Conservation (phyloP, 2,113 vertebrate species). For the Chaetops frenatus region DNA sequence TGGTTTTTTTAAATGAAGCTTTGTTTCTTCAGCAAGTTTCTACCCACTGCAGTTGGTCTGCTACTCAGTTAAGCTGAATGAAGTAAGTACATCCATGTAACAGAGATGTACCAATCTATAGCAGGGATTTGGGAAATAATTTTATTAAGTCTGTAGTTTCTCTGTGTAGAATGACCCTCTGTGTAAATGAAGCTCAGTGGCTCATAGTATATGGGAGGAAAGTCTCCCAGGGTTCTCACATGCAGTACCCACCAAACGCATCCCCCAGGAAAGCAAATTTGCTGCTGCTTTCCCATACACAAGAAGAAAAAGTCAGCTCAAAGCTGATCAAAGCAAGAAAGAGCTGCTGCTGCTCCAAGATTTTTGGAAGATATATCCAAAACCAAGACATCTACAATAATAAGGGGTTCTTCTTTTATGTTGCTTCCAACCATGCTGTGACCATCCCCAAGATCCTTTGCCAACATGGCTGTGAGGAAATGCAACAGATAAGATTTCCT, state of each 20-base stretch:
- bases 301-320: slow-evolving; percentile 6
- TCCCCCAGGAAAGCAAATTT: slow-evolving; percentile 4
- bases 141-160: not conserved
- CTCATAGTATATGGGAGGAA: not conserved
- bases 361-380: slow-evolving; percentile 21
- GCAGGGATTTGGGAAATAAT: not conserved
- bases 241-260: not conserved
- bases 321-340: slow-evolving; percentile 45
- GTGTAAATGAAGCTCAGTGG: not conserved
- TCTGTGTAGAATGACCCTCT: not conserved
- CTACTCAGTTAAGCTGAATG: not conserved
- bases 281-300: not conserved
- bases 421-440: slow-evolving; percentile 11
- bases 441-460: not conserved
- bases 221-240: not conserved
- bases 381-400: slow-evolving; percentile 14
- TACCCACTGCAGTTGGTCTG: not conserved
- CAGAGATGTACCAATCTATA: not conserved
- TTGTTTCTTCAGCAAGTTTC: not conserved
- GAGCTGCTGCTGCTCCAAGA: slow-evolving; percentile 20
- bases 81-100: not conserved
- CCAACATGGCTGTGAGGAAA: not conserved
- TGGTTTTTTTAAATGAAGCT: not conserved
- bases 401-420: slow-evolving; percentile 1
- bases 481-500: slow-evolving; percentile 32